Conservation (phyloP, 2,888 invertebrate species). For the Tetranychus piercei region DNA sequence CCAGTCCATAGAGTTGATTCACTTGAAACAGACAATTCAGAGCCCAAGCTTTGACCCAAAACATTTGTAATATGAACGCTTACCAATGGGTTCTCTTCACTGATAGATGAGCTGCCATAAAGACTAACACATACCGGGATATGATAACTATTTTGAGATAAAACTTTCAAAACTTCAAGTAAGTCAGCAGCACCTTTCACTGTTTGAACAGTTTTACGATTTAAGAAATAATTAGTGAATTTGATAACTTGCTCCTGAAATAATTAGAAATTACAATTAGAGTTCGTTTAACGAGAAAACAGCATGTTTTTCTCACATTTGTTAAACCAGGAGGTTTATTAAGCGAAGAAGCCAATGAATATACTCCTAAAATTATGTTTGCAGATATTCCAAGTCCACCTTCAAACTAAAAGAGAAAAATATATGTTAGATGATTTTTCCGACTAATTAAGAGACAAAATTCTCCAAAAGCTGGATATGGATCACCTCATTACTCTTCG, state of each 20-base stretch:
- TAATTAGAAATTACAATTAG: background rate
- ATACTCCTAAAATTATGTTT: slow-evolving; percentile 44
- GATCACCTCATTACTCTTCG: background rate
- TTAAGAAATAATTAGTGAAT: slow-evolving; percentile 71
- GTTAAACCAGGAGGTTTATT: slow-evolving; percentile 51
- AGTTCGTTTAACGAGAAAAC: background rate
- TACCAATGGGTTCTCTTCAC: slow-evolving; percentile 51
- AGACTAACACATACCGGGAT: slow-evolving; percentile 68
- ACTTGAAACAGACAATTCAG: slow-evolving; percentile 45
- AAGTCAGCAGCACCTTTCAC: slow-evolving; percentile 62
- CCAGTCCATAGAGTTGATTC: slow-evolving; percentile 53
- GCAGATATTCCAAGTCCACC: slow-evolving; percentile 47
- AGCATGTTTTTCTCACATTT: slow-evolving; percentile 3
- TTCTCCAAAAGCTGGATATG: background rate
- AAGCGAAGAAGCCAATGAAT: slow-evolving; percentile 43
- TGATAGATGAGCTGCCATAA: slow-evolving; percentile 56
- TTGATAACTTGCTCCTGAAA: slow-evolving; percentile 56
- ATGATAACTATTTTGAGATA: slow-evolving; percentile 49
- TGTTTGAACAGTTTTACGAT: slow-evolving; percentile 68
- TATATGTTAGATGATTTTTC: slow-evolving; percentile 1
- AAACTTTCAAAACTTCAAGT: slow-evolving; percentile 52
- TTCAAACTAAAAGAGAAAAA: slow-evolving; percentile 56
- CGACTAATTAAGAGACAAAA: background rate
- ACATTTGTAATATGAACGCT: slow-evolving; percentile 35
- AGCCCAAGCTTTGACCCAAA: slow-evolving; percentile 41